Base-by-base conservation (phyloP, 2,888 invertebrate species). In the Acanthosepion esculentum region DNA sequence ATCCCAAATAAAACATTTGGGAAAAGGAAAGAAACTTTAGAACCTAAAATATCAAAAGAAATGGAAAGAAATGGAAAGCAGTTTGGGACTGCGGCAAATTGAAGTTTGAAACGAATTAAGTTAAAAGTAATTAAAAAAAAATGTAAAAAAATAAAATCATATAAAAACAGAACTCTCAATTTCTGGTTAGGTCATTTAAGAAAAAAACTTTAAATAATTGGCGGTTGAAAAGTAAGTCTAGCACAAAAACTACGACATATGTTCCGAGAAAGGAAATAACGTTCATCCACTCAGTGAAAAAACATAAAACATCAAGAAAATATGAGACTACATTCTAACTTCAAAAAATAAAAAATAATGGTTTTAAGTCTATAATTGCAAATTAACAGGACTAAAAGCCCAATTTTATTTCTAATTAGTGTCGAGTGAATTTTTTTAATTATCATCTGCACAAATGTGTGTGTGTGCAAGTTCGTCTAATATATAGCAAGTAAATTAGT, bases 371-470 rank as follows among this genome's bases (percentile, higher is more conserved):
- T 78, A n/a, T 78, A 78, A 78, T 78, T 78, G 15, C 78, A 78
- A n/a, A 78, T 78, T n/a, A 78, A 78, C n/a, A 78, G n/a, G n/a
- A 33, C 78, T n/a, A 78, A 78, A 78, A 78, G n/a, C 78, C 78
- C 15, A 78, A 78, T 33, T 18, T n/a, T 78, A 78, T 78, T 78
- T 78, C 78, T 78, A n/a, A 78, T 78, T 78, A 78, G n/a, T 5
- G n/a, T 78, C 6, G 12, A n/a, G 78, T 8, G 15, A 2, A 4
- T 78, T 78, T 10, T 78, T 78, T 78, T 0, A 78, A 15, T 55
- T 55, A 55, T 5, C 10, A n/a, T n/a, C 29, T 78, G 78, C n/a
- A 78, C n/a, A 18, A 10, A n/a, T 29, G n/a, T 10, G 15, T 78
- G 15, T 78, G n/a, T 15, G n/a, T 59, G 59, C 20, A 59, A 78